Evolutionary conservation across 1,140 invertebrate genomes (phyloP).

Genomic region (Campoletis sonorensis): DNA sequence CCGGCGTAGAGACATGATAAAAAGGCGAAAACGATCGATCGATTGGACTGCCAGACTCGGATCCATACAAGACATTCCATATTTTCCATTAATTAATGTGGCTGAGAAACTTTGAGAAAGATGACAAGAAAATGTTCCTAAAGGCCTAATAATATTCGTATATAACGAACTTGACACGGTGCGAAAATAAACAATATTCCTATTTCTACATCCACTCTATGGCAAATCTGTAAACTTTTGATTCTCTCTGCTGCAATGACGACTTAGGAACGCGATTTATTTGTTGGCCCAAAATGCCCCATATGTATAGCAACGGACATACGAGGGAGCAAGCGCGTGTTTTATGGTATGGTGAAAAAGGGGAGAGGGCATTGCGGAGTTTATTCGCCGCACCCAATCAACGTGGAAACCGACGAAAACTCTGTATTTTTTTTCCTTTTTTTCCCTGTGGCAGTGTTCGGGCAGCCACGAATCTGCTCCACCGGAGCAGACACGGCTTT

Average conservation of each 20-base stretch:
- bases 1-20: not conserved
- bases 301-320: not conserved
- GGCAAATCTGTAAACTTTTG: too few relatives aligned
- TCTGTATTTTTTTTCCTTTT: not conserved
- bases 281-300: not conserved
- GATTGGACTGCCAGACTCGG: not conserved
- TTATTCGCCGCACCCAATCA: constrained; percentile 21
- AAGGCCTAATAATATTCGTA: too few relatives aligned
- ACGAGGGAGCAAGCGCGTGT: not conserved
- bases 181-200: too few relatives aligned
- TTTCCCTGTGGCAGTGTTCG: not conserved
- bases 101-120: not conserved
- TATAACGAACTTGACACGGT: too few relatives aligned
- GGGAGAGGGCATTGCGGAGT: constrained; percentile 13
- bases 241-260: too few relatives aligned
- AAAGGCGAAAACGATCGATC: not conserved
- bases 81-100: not conserved
- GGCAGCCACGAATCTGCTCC: constrained; percentile 14
- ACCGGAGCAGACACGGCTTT: not conserved
- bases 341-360: not conserved
- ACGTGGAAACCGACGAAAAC: constrained; percentile 16
- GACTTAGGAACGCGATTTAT: too few relatives aligned
- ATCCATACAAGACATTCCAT: not conserved
- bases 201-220: too few relatives aligned
- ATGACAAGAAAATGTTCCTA: too few relatives aligned